phyloP scores from a whole-genome alignment of 1,140 invertebrate genomes.

The Eufriesea mexicana region DNA sequence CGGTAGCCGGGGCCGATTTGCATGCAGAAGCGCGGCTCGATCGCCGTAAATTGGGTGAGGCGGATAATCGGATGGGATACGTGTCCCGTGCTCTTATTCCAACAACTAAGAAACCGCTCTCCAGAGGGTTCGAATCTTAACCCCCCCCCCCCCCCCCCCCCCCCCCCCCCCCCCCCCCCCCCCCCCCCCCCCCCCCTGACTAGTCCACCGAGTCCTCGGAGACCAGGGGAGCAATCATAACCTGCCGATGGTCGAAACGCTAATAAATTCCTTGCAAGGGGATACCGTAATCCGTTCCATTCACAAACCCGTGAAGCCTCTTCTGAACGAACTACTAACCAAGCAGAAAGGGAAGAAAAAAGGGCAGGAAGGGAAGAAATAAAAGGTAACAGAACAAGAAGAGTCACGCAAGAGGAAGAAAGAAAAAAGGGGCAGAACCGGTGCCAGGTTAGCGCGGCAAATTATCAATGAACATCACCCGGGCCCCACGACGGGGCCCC shows the following conservation, averaged over 20 bases:
- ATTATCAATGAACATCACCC: constrained; percentile 38
- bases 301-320: neutral
- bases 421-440: neutral
- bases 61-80: constrained; percentile 49
- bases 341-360: neutral
- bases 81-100: constrained; percentile 28
- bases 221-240: neutral
- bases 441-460: constrained; percentile 41
- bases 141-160: no score
- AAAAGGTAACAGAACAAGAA: neutral
- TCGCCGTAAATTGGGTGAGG: constrained; percentile 44
- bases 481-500: neutral
- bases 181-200: no score
- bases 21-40: constrained; percentile 45
- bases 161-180: no score
- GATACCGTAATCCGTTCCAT: constrained; percentile 6
- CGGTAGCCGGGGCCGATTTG: constrained; percentile 41
- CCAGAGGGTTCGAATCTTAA: no score
- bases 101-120: constrained; percentile 28
- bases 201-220: no score
- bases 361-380: neutral
- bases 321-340: neutral
- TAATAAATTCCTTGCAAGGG: neutral
- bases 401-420: neutral
- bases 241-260: neutral